A percentile compares a stretch with the other conserved stretches of the same genome.
Conservation (phyloP, 2,113 vertebrate genomes). For the Ginglymostoma cirratum region DNA sequence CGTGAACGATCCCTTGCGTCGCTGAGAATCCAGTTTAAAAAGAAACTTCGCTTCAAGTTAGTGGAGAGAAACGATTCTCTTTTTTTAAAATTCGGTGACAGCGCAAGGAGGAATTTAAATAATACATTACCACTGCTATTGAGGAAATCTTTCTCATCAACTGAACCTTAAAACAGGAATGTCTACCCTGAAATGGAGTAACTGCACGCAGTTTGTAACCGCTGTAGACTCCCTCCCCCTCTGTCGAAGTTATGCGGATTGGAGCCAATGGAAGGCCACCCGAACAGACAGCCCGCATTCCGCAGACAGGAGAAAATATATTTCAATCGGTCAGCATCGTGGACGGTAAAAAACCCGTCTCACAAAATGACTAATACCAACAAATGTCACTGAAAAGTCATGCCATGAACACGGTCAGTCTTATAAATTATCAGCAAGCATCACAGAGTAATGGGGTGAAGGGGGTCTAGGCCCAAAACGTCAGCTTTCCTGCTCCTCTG, state of each 20-base stretch:
- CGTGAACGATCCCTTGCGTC: background rate
- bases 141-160: background rate
- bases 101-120: background rate
- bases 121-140: background rate
- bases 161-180: background rate
- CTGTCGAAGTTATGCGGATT: constrained; percentile 33
- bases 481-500: too few species aligned
- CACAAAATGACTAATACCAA: background rate
- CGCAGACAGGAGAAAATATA: constrained; percentile 45
- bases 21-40: background rate
- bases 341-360: too few species aligned
- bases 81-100: background rate
- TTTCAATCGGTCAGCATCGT: constrained; percentile 33
- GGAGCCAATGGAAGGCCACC: constrained; percentile 43
- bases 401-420: background rate
- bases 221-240: background rate
- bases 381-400: background rate
- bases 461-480: too few species aligned
- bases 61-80: background rate
- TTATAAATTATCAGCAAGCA: background rate
- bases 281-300: constrained; percentile 47
- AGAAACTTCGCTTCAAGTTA: background rate
- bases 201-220: background rate
- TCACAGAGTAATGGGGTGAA: background rate
- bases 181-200: background rate